Conservation (phyloP, 2,113 vertebrate species). For the Catharus fuscescens region DNA sequence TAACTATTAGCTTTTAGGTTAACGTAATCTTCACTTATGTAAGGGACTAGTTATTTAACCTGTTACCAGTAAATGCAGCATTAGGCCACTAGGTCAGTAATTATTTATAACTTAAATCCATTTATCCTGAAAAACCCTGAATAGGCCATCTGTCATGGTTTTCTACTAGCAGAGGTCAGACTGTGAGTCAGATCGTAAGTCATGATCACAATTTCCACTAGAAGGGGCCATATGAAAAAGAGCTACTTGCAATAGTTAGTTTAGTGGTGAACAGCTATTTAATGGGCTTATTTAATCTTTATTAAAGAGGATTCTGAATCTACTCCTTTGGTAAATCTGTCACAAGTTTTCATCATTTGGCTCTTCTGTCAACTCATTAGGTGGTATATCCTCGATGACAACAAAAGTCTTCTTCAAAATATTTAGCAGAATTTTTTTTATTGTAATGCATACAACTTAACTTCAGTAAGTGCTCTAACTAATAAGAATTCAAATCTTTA, state of each 20-base stretch:
- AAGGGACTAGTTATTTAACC: conserved; percentile 33
- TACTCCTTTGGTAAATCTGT: not conserved
- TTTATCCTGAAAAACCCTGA: conserved; percentile 36
- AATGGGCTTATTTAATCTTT: not conserved
- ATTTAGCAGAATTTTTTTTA: not conserved
- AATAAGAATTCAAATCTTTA: not conserved
- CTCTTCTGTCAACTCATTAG: not conserved
- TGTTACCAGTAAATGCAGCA: not conserved
- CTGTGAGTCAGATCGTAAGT: not conserved
- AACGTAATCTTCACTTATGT: conserved; percentile 1
- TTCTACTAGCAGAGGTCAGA: not conserved
- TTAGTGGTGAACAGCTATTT: not conserved
- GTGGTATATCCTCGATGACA: not conserved
- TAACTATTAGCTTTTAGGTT: not conserved
- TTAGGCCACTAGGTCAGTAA: conserved; percentile 30
- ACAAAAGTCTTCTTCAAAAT: not conserved
- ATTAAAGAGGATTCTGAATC: not conserved
- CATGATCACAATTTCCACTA: not conserved
- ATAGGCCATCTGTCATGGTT: conserved; percentile 4
- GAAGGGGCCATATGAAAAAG: not conserved
- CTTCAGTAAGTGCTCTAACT: not conserved
- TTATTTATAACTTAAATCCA: conserved; percentile 54
- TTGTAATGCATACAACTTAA: not conserved
- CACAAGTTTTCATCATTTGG: not conserved
- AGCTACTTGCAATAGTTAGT: not conserved